Percentiles rank a stretch among this genome's conserved stretches.
phyloP scores from a whole-genome alignment of 2,888 invertebrate genomes.

The Plutella xylostella region DNA sequence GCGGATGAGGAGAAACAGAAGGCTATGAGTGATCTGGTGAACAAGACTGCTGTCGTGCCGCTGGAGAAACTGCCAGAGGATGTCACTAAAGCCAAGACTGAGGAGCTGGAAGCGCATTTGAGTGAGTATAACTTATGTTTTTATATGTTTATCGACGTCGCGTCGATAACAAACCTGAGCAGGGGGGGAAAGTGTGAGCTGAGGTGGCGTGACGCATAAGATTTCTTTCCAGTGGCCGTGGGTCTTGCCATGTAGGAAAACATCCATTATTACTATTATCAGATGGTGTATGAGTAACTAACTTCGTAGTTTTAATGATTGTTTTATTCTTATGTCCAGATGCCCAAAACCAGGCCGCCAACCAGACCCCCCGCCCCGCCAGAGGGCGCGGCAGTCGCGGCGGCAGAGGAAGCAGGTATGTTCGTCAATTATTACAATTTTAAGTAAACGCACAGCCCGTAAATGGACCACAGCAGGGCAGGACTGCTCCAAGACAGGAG shows the following conservation, averaged over 20 bases:
- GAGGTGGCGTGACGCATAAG: neutral
- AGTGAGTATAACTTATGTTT: too few relatives aligned
- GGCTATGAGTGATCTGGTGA: conserved; percentile 39
- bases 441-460: too few relatives aligned
- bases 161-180: neutral
- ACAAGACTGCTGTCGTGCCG: conserved; percentile 53
- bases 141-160: neutral
- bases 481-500: too few relatives aligned
- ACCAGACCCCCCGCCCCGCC: conserved; percentile 20
- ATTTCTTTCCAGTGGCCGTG: too few relatives aligned
- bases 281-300: too few relatives aligned
- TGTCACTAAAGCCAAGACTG: conserved; percentile 46
- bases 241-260: too few relatives aligned
- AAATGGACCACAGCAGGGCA: too few relatives aligned
- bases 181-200: neutral
- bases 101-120: conserved; percentile 42
- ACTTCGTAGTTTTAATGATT: neutral
- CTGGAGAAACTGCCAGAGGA: conserved; percentile 52
- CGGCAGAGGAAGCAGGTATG: conserved; percentile 54
- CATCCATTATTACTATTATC: too few relatives aligned
- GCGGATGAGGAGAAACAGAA: conserved; percentile 36
- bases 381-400: conserved; percentile 59
- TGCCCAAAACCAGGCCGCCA: conserved; percentile 21
- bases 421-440: too few relatives aligned
- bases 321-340: conserved; percentile 17